Base-by-base conservation (phyloP, 1,140 invertebrate species). In the Hypsibius dujardini region DNA sequence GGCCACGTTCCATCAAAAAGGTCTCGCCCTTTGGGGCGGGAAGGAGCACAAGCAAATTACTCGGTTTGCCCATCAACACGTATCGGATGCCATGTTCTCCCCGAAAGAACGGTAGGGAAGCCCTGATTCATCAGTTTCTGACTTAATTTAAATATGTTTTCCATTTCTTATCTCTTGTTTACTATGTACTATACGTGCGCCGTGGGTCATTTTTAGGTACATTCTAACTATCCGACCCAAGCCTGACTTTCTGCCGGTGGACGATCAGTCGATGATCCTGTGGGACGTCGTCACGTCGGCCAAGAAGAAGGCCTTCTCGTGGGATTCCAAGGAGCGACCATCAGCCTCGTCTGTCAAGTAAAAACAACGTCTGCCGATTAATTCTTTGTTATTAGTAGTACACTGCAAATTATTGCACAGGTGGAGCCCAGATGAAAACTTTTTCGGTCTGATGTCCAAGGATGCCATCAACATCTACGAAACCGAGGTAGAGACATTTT, bases 341-440 rank as follows among this genome's bases (percentile, higher is more conserved):
- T 72, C 72, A 1, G 69, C 47, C 12, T 50, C 72, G 7, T 74
- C 71, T n/a, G 73, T 72, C 12, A 50, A 72, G 46, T 73, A 73
- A 46, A 62, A 72, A 28, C 70, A 78, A 2, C 69, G 74, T 46
- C 72, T 72, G 7, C 77, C 74, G 75, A 73, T 74, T n/a, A 71
- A 75, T 67, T 74, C 75, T 67, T 71, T 71, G 59, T 2, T 47
- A 42, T 72, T 15, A 2, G 46, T 72, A n/a, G 15, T 1, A 50
- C 1, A 47, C 12, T 47, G 62, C 1, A 2, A 15, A 12, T 62
- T 59, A 14, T 46, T 69, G 71, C 69, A 70, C 46, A 77, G 75
- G 47, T 99, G 95, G 95, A 95, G 90, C 46, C 87, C 89, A 77
- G 93, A 98, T 80, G 95, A 98, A 77, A 89, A 90, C 78, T 98